Evolutionary conservation across 2,113 vertebrate genomes (phyloP).

Genomic region (Motacilla tschutschensis): DNA sequence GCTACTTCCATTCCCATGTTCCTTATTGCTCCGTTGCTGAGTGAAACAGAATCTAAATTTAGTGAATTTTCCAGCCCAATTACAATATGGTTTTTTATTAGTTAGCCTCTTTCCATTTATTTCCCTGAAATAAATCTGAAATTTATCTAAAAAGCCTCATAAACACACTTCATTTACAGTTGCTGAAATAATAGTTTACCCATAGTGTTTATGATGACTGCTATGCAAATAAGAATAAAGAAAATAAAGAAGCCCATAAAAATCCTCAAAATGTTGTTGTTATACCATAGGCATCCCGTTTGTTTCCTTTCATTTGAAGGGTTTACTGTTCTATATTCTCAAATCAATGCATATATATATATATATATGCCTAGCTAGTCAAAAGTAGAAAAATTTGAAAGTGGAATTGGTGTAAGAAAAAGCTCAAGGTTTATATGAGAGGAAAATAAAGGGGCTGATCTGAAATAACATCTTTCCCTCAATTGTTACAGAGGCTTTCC

Average conservation of each 20-base stretch:
- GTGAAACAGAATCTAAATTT: conserved; percentile 40
- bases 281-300: background rate
- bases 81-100: background rate
- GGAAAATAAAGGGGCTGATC: background rate
- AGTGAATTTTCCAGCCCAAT: conserved; percentile 27
- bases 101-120: background rate
- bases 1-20: conserved; percentile 27
- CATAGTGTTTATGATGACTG: background rate
- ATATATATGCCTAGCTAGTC: background rate
- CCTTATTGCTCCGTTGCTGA: background rate
- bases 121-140: background rate
- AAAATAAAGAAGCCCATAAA: background rate
- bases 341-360: background rate
- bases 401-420: background rate
- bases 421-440: background rate
- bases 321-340: background rate
- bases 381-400: background rate
- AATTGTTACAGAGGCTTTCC: background rate
- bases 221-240: background rate
- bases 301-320: background rate
- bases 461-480: background rate
- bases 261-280: background rate
- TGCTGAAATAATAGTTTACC: background rate
- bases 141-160: background rate
- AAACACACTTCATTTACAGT: background rate